Base-by-base conservation (phyloP, 2,113 vertebrate genomes). In the Oryzias curvinotus region DNA sequence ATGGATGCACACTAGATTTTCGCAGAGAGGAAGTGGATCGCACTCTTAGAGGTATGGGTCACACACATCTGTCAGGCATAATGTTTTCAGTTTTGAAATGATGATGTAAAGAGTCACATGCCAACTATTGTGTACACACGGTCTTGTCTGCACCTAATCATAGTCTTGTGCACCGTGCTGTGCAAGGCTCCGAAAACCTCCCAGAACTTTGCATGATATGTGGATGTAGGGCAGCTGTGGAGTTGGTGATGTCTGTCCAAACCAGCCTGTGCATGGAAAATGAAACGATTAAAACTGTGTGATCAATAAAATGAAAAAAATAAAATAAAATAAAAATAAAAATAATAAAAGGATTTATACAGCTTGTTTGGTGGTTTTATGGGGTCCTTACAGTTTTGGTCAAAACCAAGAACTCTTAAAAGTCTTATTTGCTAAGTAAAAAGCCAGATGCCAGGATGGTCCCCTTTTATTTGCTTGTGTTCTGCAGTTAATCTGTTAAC, bases 41-140 rank as follows among this genome's bases (percentile, higher is more conserved):
- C 52, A 43, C 10, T 55, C 36, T 51, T 28, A 55, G 25, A 52
- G 53, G 18, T 47, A 45, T 23, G 45, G 18, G 16, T 15, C 15
- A 10, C 28, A 17, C 56, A 52, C 17, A 46, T 16, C 0, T 13
- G 19, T 58, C 58, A 21, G n/a, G 15, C 19, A 25, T 44, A 5
- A 47, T 0, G 1, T 36, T 64, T 75, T 48, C 13, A 25, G 16
- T 23, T 64, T 52, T 52, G 52, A 67, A 52, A 80, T 30, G 74
- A 81, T 74, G 63, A 80, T 78, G 75, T 77, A 79, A 51, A 25
- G 14, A 14, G 19, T 64, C 61, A 65, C 25, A n/a, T 64, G n/a
- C 1, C 23, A 19, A 57, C 52, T 50, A 55, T 44, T 50, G 25
- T 72, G 58, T 52, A 46, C 25, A 62, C 74, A 77, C 62, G 67